Evolutionary conservation across 2,888 invertebrate species (phyloP).

Genomic region (Standfussiana lucernea): DNA sequence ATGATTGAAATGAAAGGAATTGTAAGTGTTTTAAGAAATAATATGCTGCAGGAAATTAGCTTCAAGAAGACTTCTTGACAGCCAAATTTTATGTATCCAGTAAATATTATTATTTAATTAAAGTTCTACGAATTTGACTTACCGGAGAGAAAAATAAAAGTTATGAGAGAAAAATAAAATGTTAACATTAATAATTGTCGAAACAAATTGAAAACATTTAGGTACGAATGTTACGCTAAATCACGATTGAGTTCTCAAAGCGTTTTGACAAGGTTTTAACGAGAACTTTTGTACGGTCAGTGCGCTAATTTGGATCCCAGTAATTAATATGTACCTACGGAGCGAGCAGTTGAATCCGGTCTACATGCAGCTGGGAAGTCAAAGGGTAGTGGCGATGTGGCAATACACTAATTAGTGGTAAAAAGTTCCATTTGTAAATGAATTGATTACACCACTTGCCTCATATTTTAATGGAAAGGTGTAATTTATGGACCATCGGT

Average conservation of each 20-base stretch:
- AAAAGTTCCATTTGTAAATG: background rate
- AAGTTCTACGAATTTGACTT: background rate
- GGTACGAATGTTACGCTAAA: constrained; percentile 61
- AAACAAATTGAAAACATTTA: constrained; percentile 57
- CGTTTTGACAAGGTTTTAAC: constrained; percentile 79
- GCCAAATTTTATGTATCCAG: background rate
- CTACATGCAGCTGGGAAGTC: constrained; percentile 40
- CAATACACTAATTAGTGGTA: constrained; percentile 20
- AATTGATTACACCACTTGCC: background rate
- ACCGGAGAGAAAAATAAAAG: constrained; percentile 12
- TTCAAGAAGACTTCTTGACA: background rate
- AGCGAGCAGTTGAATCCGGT: constrained; percentile 57
- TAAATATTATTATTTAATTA: background rate
- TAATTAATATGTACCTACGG: constrained; percentile 84
- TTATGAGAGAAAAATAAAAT: constrained; percentile 33
- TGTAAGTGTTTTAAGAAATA: background rate
- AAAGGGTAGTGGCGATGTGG: constrained; percentile 55
- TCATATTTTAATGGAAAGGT: background rate
- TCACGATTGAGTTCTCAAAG: constrained; percentile 73
- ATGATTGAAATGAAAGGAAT: background rate
- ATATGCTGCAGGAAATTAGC: background rate
- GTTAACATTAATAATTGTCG: constrained; percentile 46
- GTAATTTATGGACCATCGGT: background rate
- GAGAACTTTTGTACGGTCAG: constrained; percentile 80
- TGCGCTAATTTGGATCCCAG: constrained; percentile 85